phyloP scores from a whole-genome alignment of 2,888 invertebrate genomes.

The Dichetophora obliterata region DNA sequence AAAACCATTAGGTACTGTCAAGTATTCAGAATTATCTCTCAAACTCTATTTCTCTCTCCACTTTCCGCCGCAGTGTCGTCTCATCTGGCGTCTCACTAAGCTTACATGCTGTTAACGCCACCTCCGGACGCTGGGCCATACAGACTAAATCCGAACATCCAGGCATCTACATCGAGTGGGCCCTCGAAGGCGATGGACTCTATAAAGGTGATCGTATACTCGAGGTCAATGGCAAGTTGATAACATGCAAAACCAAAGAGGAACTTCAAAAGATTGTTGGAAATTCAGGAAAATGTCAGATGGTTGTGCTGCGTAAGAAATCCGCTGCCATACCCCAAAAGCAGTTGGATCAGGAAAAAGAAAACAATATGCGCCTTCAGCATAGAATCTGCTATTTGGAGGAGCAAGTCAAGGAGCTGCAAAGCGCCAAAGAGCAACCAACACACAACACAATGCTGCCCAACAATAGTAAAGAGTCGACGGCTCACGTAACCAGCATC shows the following conservation, averaged over 20 bases:
- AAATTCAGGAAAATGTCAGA: constrained; percentile 67
- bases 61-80: constrained; percentile 68
- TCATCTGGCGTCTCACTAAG: constrained; percentile 69
- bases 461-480: neutral
- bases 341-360: constrained; percentile 71
- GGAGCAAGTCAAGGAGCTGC: constrained; percentile 82
- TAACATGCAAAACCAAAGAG: constrained; percentile 78
- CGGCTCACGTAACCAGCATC: constrained; percentile 77
- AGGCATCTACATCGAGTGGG: constrained; percentile 83
- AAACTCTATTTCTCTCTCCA: neutral
- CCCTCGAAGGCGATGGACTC: constrained; percentile 81
- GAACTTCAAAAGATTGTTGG: constrained; percentile 78
- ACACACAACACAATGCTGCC: constrained; percentile 23
- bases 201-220: constrained; percentile 82
- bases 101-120: constrained; percentile 79
- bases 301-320: constrained; percentile 67
- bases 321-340: constrained; percentile 65
- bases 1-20: neutral
- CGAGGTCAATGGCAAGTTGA: constrained; percentile 85
- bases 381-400: constrained; percentile 91
- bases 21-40: neutral
- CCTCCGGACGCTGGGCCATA: constrained; percentile 80
- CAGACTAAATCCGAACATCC: constrained; percentile 76
- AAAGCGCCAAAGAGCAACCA: constrained; percentile 66
- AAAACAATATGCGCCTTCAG: constrained; percentile 86